A percentile compares a stretch with the other conserved stretches of the same genome.
phyloP scores from a whole-genome alignment of 2,113 vertebrate genomes.

The Aviceda subcristata region DNA sequence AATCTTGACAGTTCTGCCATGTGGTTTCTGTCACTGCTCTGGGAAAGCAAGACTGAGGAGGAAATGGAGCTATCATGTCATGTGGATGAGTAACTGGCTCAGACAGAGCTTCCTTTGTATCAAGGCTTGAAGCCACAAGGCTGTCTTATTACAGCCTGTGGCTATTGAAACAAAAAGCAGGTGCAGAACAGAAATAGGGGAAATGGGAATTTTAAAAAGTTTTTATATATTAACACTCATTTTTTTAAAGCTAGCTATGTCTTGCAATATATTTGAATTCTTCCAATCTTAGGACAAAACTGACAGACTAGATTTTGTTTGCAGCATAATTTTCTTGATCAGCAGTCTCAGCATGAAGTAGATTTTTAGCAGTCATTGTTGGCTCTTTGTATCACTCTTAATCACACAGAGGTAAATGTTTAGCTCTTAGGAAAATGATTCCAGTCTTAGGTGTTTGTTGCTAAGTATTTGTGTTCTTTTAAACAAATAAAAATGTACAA shows the following conservation, averaged over 20 bases:
- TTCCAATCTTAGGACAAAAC: background rate
- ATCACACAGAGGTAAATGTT: background rate
- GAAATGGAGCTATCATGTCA: conserved; percentile 66
- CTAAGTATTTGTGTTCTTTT: background rate
- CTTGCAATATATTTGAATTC: background rate
- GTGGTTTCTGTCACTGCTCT: conserved; percentile 57
- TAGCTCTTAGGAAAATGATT: background rate
- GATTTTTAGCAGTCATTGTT: background rate
- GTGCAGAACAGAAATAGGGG: conserved; percentile 34
- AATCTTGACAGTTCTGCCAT: conserved; percentile 60
- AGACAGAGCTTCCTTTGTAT: conserved; percentile 63
- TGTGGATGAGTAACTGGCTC: conserved; percentile 51
- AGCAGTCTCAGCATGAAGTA: background rate
- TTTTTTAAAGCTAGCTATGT: background rate
- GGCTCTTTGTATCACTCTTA: background rate
- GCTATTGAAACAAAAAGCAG: conserved; percentile 61
- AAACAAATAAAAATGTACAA: background rate
- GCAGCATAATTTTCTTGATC: background rate
- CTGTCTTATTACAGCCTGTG: conserved; percentile 51
- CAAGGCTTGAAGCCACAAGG: background rate
- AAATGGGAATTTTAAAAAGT: background rate
- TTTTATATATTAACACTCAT: background rate
- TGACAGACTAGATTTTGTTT: background rate
- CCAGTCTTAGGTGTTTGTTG: background rate
- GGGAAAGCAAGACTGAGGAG: conserved; percentile 50